Percentiles rank a stretch among this genome's conserved stretches.
Conservation (phyloP, 2,797 vertebrate species). For the Hippopotamyrus pictus region DNA sequence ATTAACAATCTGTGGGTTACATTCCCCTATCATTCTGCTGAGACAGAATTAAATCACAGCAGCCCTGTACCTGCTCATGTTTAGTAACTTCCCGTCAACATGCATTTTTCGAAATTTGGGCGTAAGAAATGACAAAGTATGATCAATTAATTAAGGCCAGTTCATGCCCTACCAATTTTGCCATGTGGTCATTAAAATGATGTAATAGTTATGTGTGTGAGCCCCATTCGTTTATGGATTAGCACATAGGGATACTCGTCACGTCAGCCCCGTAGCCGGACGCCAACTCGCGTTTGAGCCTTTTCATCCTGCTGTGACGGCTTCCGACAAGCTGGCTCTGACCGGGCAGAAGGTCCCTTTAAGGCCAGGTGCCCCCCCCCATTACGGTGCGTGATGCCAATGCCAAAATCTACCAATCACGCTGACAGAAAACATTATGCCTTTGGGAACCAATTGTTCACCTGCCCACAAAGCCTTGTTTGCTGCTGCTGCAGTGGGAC, state of each 20-base stretch:
- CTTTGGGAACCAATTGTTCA: neutral
- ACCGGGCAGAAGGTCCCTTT: neutral
- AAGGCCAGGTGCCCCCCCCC: neutral
- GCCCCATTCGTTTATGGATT: neutral
- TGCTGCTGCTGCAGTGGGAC: neutral
- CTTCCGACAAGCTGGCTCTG: neutral
- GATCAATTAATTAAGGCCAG: neutral
- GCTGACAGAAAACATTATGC: neutral
- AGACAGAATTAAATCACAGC: neutral
- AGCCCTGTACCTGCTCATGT: neutral
- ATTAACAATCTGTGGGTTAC: neutral
- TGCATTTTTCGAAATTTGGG: neutral
- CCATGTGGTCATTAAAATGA: neutral
- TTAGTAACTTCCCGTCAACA: neutral
- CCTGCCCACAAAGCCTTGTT: neutral
- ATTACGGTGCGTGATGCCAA: neutral
- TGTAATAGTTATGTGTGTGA: neutral
- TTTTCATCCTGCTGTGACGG: neutral
- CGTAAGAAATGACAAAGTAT: neutral
- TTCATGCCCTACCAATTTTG: neutral
- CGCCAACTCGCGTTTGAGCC: neutral
- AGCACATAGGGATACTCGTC: neutral
- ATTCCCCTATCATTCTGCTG: neutral
- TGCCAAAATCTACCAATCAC: neutral
- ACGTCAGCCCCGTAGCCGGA: neutral